These are phyloP conservation scores for Xenus cinereus DNA, from an alignment of 2,113 vertebrate species.

Conservation along the genomic window DNA sequence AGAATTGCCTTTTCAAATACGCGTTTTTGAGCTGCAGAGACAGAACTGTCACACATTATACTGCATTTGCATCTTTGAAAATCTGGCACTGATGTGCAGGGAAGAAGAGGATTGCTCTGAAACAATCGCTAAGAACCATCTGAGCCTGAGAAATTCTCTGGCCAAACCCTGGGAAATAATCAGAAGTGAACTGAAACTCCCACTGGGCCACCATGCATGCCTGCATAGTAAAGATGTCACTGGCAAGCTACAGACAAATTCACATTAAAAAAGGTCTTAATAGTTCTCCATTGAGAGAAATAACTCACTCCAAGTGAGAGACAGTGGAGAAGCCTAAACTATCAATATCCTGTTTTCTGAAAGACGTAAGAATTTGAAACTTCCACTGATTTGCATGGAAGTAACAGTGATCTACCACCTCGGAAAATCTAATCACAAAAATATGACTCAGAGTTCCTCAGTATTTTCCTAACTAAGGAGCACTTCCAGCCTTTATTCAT, in stretches of 20 bases:
- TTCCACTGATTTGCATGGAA: not conserved
- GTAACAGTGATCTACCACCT: not conserved
- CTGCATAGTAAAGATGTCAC: not conserved
- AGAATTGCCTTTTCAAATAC: not conserved
- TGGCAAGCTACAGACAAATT: not conserved
- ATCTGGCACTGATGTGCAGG: not conserved
- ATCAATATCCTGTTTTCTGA: not conserved
- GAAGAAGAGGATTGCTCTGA: not conserved
- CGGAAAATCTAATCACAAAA: not conserved
- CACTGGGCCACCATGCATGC: not conserved
- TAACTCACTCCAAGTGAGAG: not conserved
- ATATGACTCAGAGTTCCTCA: not conserved
- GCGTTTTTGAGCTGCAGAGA: not conserved
- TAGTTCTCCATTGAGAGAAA: not conserved
- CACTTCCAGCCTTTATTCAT: not conserved
- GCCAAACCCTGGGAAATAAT: conserved; percentile 17
- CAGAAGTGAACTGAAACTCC: conserved; percentile 22
- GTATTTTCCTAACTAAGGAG: not conserved
- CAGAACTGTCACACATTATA: not conserved
- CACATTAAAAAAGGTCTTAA: not conserved
- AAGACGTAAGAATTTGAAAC: not conserved
- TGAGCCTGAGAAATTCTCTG: conserved; percentile 40
- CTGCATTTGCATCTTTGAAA: not conserved
- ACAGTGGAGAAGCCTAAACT: not conserved
- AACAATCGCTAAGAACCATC: not conserved